Base-by-base conservation (phyloP, 2,888 invertebrate species). In the Archips crataeganus region DNA sequence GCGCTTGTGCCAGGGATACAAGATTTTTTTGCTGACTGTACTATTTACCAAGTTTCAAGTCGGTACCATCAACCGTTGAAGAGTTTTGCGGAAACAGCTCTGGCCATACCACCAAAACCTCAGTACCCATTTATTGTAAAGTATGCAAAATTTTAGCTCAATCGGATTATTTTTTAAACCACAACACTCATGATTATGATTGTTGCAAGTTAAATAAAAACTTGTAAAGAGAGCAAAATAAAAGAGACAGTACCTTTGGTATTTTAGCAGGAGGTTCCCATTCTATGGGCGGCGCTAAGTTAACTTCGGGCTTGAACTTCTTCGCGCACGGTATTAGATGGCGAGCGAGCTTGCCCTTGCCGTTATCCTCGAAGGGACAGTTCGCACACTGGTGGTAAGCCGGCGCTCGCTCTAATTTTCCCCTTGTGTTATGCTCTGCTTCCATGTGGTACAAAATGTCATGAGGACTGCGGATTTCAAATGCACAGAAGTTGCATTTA, bases 191-290 rank as follows among this genome's bases (percentile, higher is more conserved):
- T 23, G 23, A 23, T 23, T 23, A 23, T 23, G 23, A 23, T 23
- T 23, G 23, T 23, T 23, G 23, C 23, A 23, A 23, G 23, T 23
- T 23, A 23, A 23, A 23, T 23, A 23, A 23, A 23, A 23, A 23
- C 23, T 23, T 23, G 23, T 23, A 23, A 23, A 23, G 23, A 23
- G 23, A 23, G 23, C 23, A 23, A 23, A 23, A 23, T 23, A 23
- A 23, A 54, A 54, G 8, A 11, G 89, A 85, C 60, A 9, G 70
- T 82, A 97, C 95, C 92, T 97, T 96, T 76, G 98, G 98, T 91
- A 98, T 98, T 91, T 98, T 98, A 4, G 98, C 98, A 1, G 98
- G 98, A 1, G 98, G 98, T 85, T 98, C 98, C 98, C 98, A 98
- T 85, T 98, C 98, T 1, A 96, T 92, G 0, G 98, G 98, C 5